Percentiles rank a stretch among this genome's conserved stretches.
phyloP scores from a whole-genome alignment of 2,113 vertebrate genomes.

The Esox niger region DNA sequence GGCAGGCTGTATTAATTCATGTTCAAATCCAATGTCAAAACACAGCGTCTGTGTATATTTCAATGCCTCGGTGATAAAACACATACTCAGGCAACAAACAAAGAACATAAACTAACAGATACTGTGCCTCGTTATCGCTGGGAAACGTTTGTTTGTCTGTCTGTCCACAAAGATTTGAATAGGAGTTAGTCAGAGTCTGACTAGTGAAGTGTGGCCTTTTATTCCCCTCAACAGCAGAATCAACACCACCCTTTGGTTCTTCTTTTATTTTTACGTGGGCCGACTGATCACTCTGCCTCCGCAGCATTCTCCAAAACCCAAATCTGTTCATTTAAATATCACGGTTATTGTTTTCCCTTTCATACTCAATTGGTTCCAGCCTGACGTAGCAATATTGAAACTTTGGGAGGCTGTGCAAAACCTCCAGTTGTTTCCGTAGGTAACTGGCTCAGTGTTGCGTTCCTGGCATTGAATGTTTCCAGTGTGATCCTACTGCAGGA shows the following conservation, averaged over 20 bases:
- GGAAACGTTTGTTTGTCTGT: conserved; percentile 24
- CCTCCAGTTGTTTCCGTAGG: too few species aligned
- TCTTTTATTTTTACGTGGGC: conserved; percentile 31
- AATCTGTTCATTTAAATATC: too few species aligned
- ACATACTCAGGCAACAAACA: neutral
- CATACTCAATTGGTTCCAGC: too few species aligned
- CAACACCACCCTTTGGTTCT: conserved; percentile 27
- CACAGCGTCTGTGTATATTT: neutral
- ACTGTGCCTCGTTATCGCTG: conserved; percentile 26
- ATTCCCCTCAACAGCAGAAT: conserved; percentile 34
- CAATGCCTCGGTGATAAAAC: neutral
- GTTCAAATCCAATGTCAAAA: neutral
- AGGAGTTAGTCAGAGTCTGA: conserved; percentile 24
- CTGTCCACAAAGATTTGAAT: conserved; percentile 37
- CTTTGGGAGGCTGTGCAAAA: too few species aligned
- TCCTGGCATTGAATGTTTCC: neutral
- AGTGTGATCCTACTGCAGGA: too few species aligned
- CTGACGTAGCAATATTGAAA: too few species aligned
- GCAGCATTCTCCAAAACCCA: neutral
- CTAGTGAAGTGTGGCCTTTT: conserved; percentile 43
- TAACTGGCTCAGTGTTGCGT: too few species aligned
- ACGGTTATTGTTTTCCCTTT: too few species aligned
- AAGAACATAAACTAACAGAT: neutral
- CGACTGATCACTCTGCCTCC: conserved; percentile 14
- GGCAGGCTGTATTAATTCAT: neutral